Percentiles rank a stretch among this genome's conserved stretches.
phyloP scores from a whole-genome alignment of 2,113 vertebrate genomes.

The Oostethus manadensis region DNA sequence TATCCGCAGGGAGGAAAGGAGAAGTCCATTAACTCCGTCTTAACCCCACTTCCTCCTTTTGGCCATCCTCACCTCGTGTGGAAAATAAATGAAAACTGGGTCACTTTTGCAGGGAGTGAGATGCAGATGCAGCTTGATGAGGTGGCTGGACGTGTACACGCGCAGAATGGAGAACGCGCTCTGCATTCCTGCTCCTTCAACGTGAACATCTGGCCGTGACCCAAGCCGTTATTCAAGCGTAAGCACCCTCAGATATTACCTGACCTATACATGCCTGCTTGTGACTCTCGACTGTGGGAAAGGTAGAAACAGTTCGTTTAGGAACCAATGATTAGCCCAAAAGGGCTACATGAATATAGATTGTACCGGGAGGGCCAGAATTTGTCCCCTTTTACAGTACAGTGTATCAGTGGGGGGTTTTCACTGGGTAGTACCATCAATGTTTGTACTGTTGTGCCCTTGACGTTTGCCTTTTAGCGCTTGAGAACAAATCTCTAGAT shows the following conservation, averaged over 20 bases:
- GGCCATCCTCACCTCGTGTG: conserved; percentile 37
- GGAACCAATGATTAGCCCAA: neutral
- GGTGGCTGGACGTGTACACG: conserved; percentile 39
- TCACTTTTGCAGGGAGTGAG: conserved; percentile 22
- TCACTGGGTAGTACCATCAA: too few species aligned
- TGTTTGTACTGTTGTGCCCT: too few species aligned
- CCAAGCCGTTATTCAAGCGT: too few species aligned
- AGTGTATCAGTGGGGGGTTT: too few species aligned
- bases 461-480: too few species aligned
- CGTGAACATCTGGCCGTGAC: too few species aligned
- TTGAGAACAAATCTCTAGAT: too few species aligned
- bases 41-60: conserved; percentile 43
- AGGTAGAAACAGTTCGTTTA: neutral
- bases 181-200: conserved; percentile 45
- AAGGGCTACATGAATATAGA: too few species aligned
- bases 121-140: conserved; percentile 31
- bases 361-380: too few species aligned
- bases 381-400: too few species aligned
- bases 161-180: conserved; percentile 28
- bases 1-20: conserved; percentile 19
- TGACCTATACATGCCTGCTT: neutral
- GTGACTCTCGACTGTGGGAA: neutral
- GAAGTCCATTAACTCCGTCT: conserved; percentile 34
- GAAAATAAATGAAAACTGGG: conserved; percentile 27
- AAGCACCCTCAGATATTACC: too few species aligned